Conservation (phyloP, 1,140 invertebrate genomes). For the Drosophila leontia region DNA sequence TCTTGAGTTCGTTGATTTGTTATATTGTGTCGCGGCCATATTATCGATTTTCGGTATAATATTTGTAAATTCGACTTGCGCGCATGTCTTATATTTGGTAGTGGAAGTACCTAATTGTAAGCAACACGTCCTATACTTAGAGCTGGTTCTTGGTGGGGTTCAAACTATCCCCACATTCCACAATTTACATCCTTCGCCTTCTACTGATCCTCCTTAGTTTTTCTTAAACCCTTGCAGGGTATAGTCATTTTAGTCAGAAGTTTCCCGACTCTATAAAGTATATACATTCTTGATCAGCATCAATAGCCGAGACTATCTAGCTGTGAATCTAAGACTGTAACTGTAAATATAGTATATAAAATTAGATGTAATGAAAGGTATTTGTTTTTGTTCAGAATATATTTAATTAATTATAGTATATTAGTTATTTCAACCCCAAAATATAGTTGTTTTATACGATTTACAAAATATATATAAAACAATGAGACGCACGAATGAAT, state of each 20-base stretch:
- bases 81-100: conserved; percentile 37
- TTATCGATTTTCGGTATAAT: conserved; percentile 51
- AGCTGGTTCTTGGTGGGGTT: neutral
- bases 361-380: no score
- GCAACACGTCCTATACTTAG: conserved; percentile 26
- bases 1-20: conserved; percentile 2
- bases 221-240: no score
- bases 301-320: no score
- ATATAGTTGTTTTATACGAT: no score
- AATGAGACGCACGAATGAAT: conserved; percentile 57
- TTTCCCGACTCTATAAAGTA: no score
- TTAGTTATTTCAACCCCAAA: neutral
- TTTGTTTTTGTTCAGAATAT: no score
- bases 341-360: no score
- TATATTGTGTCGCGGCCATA: conserved; percentile 20
- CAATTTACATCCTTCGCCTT: neutral
- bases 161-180: neutral
- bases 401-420: no score
- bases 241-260: no score
- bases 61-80: conserved; percentile 11
- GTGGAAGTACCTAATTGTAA: conserved; percentile 14
- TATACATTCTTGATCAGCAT: no score
- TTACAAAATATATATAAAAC: no score
- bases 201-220: neutral
- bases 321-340: no score